Conservation (phyloP, 1,140 invertebrate species). For the Polypedilum pembai region DNA sequence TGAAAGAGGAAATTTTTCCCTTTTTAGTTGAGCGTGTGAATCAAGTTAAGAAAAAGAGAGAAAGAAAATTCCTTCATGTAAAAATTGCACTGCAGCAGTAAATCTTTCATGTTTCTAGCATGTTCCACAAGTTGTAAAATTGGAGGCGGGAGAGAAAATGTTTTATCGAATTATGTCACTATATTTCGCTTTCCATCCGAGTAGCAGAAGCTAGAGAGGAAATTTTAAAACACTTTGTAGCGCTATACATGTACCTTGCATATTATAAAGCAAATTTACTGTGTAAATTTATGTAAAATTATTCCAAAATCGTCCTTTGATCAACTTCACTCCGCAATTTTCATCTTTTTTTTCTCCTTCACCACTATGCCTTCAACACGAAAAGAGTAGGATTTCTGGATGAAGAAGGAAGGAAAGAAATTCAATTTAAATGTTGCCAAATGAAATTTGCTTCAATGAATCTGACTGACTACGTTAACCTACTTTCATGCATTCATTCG, state of each 20-base stretch:
- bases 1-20: not conserved
- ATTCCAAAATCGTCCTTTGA: constrained; percentile 17
- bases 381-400: constrained; percentile 5
- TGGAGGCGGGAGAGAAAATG: not conserved
- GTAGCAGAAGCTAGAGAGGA: not conserved
- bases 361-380: not conserved
- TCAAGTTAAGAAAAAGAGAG: not conserved
- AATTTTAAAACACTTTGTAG: not conserved
- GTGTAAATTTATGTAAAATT: constrained; percentile 19
- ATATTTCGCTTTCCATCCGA: not conserved
- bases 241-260: not conserved
- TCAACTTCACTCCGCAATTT: not conserved
- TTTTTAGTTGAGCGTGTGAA: too few relatives aligned
- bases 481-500: not conserved
- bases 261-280: constrained; percentile 3
- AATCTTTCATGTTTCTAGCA: not conserved
- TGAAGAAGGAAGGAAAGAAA: not conserved
- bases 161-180: constrained; percentile 7
- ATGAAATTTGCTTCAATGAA: constrained; percentile 20
- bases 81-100: not conserved
- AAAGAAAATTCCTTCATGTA: not conserved
- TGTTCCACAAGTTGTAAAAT: constrained; percentile 6
- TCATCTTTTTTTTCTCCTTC: not conserved
- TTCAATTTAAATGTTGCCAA: constrained; percentile 26
- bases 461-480: not conserved